Base-by-base conservation (phyloP, 23 tunicate genomes). In the Styela plicata region DNA sequence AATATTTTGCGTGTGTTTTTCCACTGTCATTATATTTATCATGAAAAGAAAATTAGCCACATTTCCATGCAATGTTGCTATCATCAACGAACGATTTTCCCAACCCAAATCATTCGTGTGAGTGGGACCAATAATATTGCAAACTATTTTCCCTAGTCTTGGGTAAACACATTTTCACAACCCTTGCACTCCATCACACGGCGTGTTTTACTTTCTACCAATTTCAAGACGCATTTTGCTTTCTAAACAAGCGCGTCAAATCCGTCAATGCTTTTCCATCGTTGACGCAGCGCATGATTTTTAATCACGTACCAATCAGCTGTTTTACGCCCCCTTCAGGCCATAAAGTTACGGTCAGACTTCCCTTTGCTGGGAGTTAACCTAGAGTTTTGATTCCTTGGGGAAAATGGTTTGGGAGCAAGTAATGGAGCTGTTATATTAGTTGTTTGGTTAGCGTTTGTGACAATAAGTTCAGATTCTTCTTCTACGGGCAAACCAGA, bases 401-500 rank as follows among this genome's bases (percentile, higher is more conserved):
- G 77, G 0, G 2, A 7, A 53, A 20, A 76, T 10, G 81, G 64
- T 76, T 76, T 76, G 7, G 81, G 81, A 17, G 63, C 81, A 33
- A 76, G 17, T 1, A 76, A 0, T 25, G 81, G 81, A 19, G 81
- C 36, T 27, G 81, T 76, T 1, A 76, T 23, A 76, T 57, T 76
- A 24, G 81, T 76, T 25, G 81, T 20, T 20, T 76, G 81, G 27
- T 52, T 76, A 13, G 66, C 64, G 21, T 33, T 23, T 21, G 52
- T 21, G n/a, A n/a, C 53, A 25, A 67, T 25, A 44, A 27, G 33
- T 7, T 76, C 81, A 53, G 31, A 23, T 53, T 76, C 81, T 31
- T 76, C 81, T 7, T 76, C 81, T 21, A 76, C 81, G 31, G 81
- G 81, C 24, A 76, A 53, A 13, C 81, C 81, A 76, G 81, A 76